Base-by-base conservation (phyloP, 2,888 invertebrate species). In the Leptogaster cylindrica region DNA sequence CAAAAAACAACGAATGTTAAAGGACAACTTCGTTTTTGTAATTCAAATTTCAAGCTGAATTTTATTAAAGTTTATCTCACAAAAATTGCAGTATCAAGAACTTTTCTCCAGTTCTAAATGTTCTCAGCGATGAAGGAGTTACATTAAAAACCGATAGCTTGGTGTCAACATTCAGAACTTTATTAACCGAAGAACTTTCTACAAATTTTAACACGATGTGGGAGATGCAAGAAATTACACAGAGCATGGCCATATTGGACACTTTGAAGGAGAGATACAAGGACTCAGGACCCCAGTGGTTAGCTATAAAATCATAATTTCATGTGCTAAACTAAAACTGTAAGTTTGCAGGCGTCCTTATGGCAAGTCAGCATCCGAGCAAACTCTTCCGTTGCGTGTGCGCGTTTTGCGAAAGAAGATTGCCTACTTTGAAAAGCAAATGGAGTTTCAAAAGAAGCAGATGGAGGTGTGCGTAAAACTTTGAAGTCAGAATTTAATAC, bases 201-300 rank as follows among this genome's bases (percentile, higher is more conserved):
- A 36, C 39, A 44, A 51, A 69, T 0, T 70, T 76, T 41, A 69
- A 73, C 1, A 66, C 65, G 12, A 71, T 73, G 68, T 77, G 76
- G 76, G 31, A 71, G 2, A 33, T 46, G 1, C 70, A 69, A 33
- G 55, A 70, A 36, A 72, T 77, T 4, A 66, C 73, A 0, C 70
- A 72, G 8, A 72, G 71, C 2, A 64, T 77, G 7, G 71, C 72
- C 2, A 65, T 71, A 2, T 14, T 77, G 25, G 73, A 75, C 23
- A 68, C 74, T 50, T 58, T 75, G 2, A 76, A 76, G 51, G 71
- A 75, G 0, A 71, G 72, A 16, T 76, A 71, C 50, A 72, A 71
- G 12, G 41, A 72, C 8, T 65, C 66, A 16, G 73, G 72, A 2
- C 61, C 71, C 0, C 73, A 72, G 64, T 75, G 76, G 76, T 76